Evolutionary conservation across 1,140 invertebrate species (phyloP).

Genomic region (Apis mellifera): DNA sequence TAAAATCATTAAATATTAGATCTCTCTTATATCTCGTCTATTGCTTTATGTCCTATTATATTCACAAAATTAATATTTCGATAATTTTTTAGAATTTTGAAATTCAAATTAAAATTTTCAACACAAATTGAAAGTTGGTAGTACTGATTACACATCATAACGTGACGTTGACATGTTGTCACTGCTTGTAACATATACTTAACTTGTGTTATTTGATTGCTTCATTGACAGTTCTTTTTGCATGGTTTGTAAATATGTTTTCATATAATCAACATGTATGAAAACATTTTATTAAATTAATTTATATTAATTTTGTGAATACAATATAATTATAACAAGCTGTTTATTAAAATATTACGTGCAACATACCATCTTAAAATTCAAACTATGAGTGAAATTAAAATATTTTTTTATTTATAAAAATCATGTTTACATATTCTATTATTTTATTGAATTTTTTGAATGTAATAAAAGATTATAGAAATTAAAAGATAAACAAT

Average conservation of each 20-base stretch:
- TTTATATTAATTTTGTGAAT: not conserved
- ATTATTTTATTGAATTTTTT: not conserved
- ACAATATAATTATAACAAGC: not conserved
- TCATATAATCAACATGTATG: not conserved
- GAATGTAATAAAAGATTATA: not conserved
- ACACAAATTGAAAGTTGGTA: slow-evolving; percentile 14
- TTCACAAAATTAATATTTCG: too few relatives aligned
- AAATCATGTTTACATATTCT: not conserved
- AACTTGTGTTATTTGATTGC: not conserved
- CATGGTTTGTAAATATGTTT: slow-evolving; percentile 3
- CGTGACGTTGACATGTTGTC: slow-evolving; percentile 34
- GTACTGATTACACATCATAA: slow-evolving; percentile 31
- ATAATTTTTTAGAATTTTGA: too few relatives aligned
- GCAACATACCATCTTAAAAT: not conserved
- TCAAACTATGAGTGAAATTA: not conserved
- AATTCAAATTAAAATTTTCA: not conserved
- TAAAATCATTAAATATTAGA: too few relatives aligned
- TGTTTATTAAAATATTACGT: not conserved
- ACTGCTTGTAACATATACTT: not conserved
- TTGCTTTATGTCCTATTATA: too few relatives aligned
- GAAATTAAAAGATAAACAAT: not conserved
- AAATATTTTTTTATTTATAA: not conserved
- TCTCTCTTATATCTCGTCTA: too few relatives aligned
- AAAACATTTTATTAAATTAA: not conserved
- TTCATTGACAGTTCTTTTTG: slow-evolving; percentile 12